Evolutionary conservation across 2,888 invertebrate genomes (phyloP).

Genomic region (Drosophila koepferae): DNA sequence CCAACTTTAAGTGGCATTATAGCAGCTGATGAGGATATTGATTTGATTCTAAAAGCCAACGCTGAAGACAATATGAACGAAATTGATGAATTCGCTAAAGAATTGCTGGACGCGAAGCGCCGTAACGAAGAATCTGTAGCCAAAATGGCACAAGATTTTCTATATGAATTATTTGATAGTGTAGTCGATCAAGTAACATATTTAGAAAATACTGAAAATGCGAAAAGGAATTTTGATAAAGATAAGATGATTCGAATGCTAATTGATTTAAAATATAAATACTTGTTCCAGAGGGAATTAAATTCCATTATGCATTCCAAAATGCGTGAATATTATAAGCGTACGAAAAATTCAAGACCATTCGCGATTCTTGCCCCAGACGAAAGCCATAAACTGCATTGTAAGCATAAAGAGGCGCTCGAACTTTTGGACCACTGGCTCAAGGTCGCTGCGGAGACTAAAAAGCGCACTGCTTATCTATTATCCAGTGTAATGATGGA

Average conservation of each 20-base stretch:
- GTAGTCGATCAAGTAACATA: slow-evolving; percentile 55
- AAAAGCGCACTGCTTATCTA: slow-evolving; percentile 22
- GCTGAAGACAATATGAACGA: fast-evolving
- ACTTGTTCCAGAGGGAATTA: background rate
- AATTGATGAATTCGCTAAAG: background rate
- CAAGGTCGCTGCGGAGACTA: slow-evolving; percentile 27
- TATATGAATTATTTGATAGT: slow-evolving; percentile 41
- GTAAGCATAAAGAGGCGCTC: slow-evolving; percentile 41
- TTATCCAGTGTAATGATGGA: slow-evolving; percentile 45
- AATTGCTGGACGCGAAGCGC: background rate
- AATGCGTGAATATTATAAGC: slow-evolving; percentile 70
- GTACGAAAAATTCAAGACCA: slow-evolving; percentile 61
- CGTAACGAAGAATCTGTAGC: background rate
- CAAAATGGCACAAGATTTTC: slow-evolving; percentile 38
- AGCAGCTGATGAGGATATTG: background rate
- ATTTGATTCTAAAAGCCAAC: background rate
- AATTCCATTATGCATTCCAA: slow-evolving; percentile 59
- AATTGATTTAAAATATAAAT: slow-evolving; percentile 1
- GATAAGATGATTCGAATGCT: slow-evolving; percentile 44
- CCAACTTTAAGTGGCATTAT: fast-evolving
- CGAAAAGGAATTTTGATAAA: slow-evolving; percentile 60
- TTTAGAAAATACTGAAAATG: slow-evolving; percentile 18
- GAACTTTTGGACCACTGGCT: slow-evolving; percentile 54
- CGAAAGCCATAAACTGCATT: fast-evolving
- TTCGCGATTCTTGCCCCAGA: slow-evolving; percentile 21